Percentiles rank a stretch among this genome's conserved stretches.
Evolutionary conservation across 2,888 invertebrate genomes (phyloP).

Genomic region (Pediacus dermestoides): DNA sequence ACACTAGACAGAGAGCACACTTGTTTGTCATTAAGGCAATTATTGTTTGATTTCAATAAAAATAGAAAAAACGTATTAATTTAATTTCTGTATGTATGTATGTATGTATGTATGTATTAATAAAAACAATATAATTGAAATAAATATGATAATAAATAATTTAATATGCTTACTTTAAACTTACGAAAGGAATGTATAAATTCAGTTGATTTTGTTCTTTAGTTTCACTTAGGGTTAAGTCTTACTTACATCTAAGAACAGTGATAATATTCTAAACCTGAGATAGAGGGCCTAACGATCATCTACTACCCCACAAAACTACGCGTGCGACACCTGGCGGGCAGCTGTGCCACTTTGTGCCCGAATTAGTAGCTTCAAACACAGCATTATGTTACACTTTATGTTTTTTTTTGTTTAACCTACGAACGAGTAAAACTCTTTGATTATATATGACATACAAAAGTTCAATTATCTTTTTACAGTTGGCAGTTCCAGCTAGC

Average conservation of each 20-base stretch:
- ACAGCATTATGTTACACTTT: slow-evolving; percentile 43
- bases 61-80: too few species aligned
- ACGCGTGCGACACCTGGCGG: slow-evolving; percentile 24
- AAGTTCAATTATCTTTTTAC: slow-evolving; percentile 48
- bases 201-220: slow-evolving; percentile 26
- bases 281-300: slow-evolving; percentile 49
- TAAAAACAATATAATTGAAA: too few species aligned
- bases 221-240: slow-evolving; percentile 21
- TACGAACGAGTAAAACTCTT: slow-evolving; percentile 44
- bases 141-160: slow-evolving; percentile 21
- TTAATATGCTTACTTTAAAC: slow-evolving; percentile 20
- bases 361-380: slow-evolving; percentile 39
- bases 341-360: slow-evolving; percentile 20
- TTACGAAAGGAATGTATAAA: slow-evolving; percentile 34
- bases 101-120: too few species aligned
- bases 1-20: slow-evolving; percentile 40
- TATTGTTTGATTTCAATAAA: too few species aligned
- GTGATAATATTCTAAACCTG: slow-evolving; percentile 42
- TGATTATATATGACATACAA: slow-evolving; percentile 48
- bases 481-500: slow-evolving; percentile 53
- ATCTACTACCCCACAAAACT: slow-evolving; percentile 38
- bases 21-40: slow-evolving; percentile 41
- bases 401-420: too few species aligned
- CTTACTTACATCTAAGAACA: slow-evolving; percentile 26
- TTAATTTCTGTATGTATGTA: too few species aligned